Evolutionary conservation across 2,113 vertebrate species (phyloP), one percentile per base, ranked within the genome.

Genomic region (Cheilinus undulatus): DNA sequence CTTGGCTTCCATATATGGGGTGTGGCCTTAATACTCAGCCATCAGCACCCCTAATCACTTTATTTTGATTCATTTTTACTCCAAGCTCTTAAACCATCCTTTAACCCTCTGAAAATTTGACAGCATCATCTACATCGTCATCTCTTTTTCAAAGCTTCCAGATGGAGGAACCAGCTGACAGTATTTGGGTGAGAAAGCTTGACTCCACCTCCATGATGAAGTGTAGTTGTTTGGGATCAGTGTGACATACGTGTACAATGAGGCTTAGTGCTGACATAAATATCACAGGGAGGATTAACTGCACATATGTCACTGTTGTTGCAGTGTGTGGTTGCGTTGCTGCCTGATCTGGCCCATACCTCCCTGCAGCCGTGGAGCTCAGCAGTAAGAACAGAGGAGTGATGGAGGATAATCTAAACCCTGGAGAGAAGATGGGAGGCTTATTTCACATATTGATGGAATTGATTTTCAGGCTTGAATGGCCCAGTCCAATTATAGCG

Each of bases 371-470:
- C 59, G 38, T 13, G 54, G 28, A 36, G 34, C 40, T 42, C 40
- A 42, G 40, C 40, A 42, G 40, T 17, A 42, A 42, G 40, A 42
- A 42, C 40, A 42, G 40, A 50, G 32, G 8, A 51, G 50, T 36
- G 77, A 71, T 46, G 48, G 66, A 11, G 59, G 60, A 76, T 70
- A 69, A 76, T 72, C 74, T 52, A 60, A 75, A 50, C 49, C 62
- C 28, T 5, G 12, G 53, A 56, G 60, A 54, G 59, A 74, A 36
- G 48, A 56, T 17, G 52, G 49, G 9, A 49, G 49, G 23, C 46
- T 67, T 74, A 60, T 82, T 82, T 63, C 70, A 69, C 63, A 62
- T 79, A 68, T 82, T 84, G 80, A 84, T 79, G 60, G 56, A 86
- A 79, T 69, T 50, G 78, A 82, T 86, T 74, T 70, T 76, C 64